Base-by-base conservation (phyloP, 2,888 invertebrate species). In the Torymus auratus region DNA sequence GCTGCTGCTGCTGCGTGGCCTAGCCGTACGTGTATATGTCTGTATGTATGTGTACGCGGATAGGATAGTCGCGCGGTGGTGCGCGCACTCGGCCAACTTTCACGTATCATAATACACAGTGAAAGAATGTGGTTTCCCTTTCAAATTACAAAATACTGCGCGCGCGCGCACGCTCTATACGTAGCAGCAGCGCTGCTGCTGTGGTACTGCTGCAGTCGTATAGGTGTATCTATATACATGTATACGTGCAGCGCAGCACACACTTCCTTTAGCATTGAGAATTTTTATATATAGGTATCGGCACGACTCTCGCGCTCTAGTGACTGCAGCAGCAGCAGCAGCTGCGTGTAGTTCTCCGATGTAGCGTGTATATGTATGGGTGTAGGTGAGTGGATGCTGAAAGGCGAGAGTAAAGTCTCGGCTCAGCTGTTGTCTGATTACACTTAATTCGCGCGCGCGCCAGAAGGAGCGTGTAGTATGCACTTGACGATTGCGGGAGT, bases 91-190 rank as follows among this genome's bases (percentile, higher is more conserved):
- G 87, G 87, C 88, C 87, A 89, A 89, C 89, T 89, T 89, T 89
- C 89, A 89, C 90, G 89, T 89, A 89, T 89, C 88, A 89, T 89
- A 89, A 89, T 89, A 88, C 88, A 87, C 87, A 87, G 88, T 88
- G 86, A 87, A 89, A 89, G 89, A 89, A 89, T 89, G 89, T 88
- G 89, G 90, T 89, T 89, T 89, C 89, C 89, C 89, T 89, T 89
- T 90, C 89, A 89, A 89, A 89, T 89, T 89, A 89, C 89, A 89
- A 89, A 89, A 90, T 90, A 88, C 86, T 84, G 85, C 82, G 83
- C 83, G 83, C 74, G 79, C 83, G 76, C 79, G 73, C 62, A 15
- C 50, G 5, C 28, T 28, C 28, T 28, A 28, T 28, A 28, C 28
- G 64, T 61, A 2, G 28, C 28, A 2, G 41, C 17, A 17, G 50